Evolutionary conservation across 2,888 invertebrate species (phyloP), one percentile per base, ranked within the genome.

Genomic region (Neoscelio sp.): DNA sequence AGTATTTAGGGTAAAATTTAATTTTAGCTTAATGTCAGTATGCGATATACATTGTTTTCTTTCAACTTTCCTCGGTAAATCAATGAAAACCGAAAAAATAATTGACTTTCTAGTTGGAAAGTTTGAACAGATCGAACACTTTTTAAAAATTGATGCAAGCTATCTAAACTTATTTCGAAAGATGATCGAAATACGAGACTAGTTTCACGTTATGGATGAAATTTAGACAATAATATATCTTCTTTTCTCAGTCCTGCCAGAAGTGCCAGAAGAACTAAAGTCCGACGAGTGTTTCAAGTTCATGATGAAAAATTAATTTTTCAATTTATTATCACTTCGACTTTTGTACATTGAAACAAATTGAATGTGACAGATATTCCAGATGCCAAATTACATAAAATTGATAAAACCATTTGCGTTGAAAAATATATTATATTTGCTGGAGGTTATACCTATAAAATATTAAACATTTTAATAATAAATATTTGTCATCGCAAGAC

Each of bases 211-310:
- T 10, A 40, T 10, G 46, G 15, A 15, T 30, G 8, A 33, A 60
- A 60, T 42, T 33, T 23, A 20, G 42, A 33, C 60, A 42, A 42
- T n/a, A 33, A 60, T 70, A 70, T 60, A 60, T 70, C 70, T 58
- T 70, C 56, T 33, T 42, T 50, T 50, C 68, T 48, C 20, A 50
- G 23, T 42, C 30, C 15, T 33, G 60, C 33, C 40, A 52, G 17
- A 23, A 26, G 6, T 50, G 18, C 23, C 44, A 10, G 33, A 13
- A 12, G 7, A 35, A 13, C 44, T 35, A 10, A 26, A 56, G 46
- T 38, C 10, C 20, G 70, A 42, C 50, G 33, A 70, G 50, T 42
- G 70, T 42, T 70, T 70, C 26, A 42, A 52, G 60, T 60, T 60
- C 42, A 20, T 15, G 15, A 40, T 60, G 70, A 70, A 70, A 70